These are phyloP conservation scores for Gallinago solitaria DNA, from an alignment of 2,797 vertebrate species.

Conservation along the genomic window DNA sequence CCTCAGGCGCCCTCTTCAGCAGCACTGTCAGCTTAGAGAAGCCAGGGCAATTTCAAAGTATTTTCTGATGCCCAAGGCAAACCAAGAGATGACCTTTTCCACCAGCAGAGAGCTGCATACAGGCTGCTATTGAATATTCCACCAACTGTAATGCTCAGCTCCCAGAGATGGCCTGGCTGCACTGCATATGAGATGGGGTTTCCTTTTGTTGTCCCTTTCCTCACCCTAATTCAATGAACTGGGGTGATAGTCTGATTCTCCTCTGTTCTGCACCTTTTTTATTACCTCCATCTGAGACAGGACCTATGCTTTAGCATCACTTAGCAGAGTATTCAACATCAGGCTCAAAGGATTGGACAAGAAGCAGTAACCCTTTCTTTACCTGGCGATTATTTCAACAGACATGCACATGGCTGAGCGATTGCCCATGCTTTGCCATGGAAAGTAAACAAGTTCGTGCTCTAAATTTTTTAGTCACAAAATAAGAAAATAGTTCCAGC, in stretches of 20 bases:
- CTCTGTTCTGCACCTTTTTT: background rate
- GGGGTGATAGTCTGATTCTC: background rate
- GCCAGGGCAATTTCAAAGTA: background rate
- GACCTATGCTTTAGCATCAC: background rate
- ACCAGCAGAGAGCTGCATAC: background rate
- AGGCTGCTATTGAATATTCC: constrained; percentile 21
- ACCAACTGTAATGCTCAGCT: background rate
- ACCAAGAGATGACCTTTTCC: constrained; percentile 24
- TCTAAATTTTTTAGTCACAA: background rate
- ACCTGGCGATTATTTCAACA: background rate
- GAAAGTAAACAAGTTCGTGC: background rate
- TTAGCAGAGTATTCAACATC: background rate
- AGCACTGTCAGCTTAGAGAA: constrained; percentile 21
- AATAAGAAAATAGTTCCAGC: background rate
- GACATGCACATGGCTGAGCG: background rate
- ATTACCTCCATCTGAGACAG: background rate
- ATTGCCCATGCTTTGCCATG: background rate
- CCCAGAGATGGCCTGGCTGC: background rate
- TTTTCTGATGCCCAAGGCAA: constrained; percentile 38
- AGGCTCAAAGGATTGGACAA: background rate
- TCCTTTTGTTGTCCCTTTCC: background rate
- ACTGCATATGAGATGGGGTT: background rate
- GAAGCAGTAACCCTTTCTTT: background rate
- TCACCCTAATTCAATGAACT: accelerated
- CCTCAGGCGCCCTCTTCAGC: background rate